These are phyloP conservation scores for Calameuta filiformis DNA, from an alignment of 2,888 invertebrate species.

Conservation along the genomic window DNA sequence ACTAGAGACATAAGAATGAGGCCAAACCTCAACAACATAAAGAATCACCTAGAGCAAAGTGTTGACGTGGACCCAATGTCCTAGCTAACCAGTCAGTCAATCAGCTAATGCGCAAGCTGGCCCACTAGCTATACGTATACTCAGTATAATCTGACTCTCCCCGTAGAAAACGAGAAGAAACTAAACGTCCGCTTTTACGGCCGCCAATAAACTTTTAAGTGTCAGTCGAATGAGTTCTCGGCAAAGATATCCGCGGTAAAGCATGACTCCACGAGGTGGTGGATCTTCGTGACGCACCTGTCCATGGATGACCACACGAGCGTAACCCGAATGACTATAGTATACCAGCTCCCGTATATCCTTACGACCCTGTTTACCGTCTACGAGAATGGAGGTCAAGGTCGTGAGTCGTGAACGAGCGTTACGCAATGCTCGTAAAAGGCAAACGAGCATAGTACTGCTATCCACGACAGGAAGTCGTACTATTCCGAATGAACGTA, in stretches of 20 bases:
- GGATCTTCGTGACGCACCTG: constrained; percentile 18
- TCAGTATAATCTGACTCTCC: constrained; percentile 1
- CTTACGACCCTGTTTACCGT: constrained; percentile 8
- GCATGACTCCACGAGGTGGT: constrained; percentile 13
- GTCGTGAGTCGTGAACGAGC: constrained; percentile 41
- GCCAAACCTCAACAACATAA: neutral
- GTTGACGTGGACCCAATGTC: neutral
- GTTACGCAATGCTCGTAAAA: constrained; percentile 53
- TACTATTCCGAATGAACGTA: neutral
- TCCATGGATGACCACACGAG: constrained; percentile 39
- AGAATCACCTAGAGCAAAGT: neutral
- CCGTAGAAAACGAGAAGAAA: constrained; percentile 52
- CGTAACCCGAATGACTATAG: neutral
- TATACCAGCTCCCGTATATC: neutral
- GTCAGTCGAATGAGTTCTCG: constrained; percentile 59
- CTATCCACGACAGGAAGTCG: neutral
- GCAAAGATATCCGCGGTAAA: constrained; percentile 21
- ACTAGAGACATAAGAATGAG: neutral
- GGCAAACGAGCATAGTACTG: constrained; percentile 14
- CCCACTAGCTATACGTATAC: neutral
- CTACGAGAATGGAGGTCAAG: constrained; percentile 59
- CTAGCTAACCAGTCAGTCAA: neutral
- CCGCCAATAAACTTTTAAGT: constrained; percentile 66
- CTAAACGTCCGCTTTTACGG: constrained; percentile 62
- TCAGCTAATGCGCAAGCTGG: neutral